phyloP scores from a whole-genome alignment of 2,797 vertebrate genomes.

The Anguilla marmorata region DNA sequence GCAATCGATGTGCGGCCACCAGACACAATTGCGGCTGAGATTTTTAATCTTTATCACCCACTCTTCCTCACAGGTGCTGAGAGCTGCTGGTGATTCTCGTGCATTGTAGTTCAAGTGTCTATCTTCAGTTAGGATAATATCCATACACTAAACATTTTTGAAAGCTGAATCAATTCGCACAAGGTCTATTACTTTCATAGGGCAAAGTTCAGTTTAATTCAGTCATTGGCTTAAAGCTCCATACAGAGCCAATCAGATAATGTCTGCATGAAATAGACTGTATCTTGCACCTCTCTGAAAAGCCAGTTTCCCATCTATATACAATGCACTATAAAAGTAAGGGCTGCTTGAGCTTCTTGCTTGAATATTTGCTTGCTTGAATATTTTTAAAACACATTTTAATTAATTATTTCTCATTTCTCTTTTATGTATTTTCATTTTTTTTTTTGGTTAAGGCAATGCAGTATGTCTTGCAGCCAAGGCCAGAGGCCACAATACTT shows the following conservation, averaged over 20 bases:
- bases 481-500: neutral
- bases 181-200: neutral
- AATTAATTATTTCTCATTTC: slow-evolving; percentile 12
- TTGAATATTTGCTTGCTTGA: neutral
- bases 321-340: neutral
- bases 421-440: neutral
- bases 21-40: neutral
- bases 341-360: neutral
- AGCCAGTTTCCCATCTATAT: neutral
- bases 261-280: neutral
- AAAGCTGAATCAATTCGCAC: neutral
- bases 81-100: no score
- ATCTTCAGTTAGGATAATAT: neutral
- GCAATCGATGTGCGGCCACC: neutral
- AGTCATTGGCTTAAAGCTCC: neutral
- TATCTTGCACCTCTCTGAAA: neutral
- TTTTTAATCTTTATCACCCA: no score
- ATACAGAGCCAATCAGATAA: neutral
- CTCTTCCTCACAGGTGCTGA: no score
- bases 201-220: neutral
- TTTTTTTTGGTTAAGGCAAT: neutral
- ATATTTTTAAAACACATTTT: neutral
- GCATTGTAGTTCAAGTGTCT: neutral
- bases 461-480: neutral
- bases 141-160: neutral